phyloP scores from a whole-genome alignment of 2,797 vertebrate genomes.

The Jordanella pulchra region DNA sequence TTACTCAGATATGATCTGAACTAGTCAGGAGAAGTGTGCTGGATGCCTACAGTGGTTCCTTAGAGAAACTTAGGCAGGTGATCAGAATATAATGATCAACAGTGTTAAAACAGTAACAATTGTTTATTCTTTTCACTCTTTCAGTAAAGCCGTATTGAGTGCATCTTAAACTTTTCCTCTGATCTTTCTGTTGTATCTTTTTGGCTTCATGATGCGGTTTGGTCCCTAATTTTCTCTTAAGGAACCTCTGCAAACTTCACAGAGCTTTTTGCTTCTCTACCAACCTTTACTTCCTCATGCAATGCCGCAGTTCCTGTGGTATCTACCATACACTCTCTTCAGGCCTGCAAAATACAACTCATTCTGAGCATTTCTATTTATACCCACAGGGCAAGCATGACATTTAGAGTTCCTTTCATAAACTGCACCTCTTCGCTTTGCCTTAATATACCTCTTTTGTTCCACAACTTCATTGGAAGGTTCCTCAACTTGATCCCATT shows the following conservation, averaged over 20 bases:
- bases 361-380: background rate
- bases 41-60: no score
- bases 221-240: background rate
- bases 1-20: no score
- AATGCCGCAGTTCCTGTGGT: conserved; percentile 1
- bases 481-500: no score
- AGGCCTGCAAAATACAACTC: background rate
- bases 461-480: background rate
- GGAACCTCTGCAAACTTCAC: background rate
- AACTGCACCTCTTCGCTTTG: background rate
- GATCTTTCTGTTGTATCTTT: background rate
- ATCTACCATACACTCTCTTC: background rate
- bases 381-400: background rate
- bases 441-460: background rate
- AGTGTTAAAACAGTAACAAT: no score
- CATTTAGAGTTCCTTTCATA: background rate
- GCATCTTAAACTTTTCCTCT: background rate
- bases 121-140: no score
- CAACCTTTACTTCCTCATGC: background rate
- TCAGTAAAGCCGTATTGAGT: no score
- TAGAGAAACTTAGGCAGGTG: no score
- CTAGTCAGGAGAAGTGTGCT: no score
- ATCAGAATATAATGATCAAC: no score
- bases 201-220: background rate
- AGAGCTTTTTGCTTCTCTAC: background rate